These are phyloP conservation scores for Pristionchus maxplancki DNA, from an alignment of 2,888 invertebrate genomes.

Conservation along the genomic window DNA sequence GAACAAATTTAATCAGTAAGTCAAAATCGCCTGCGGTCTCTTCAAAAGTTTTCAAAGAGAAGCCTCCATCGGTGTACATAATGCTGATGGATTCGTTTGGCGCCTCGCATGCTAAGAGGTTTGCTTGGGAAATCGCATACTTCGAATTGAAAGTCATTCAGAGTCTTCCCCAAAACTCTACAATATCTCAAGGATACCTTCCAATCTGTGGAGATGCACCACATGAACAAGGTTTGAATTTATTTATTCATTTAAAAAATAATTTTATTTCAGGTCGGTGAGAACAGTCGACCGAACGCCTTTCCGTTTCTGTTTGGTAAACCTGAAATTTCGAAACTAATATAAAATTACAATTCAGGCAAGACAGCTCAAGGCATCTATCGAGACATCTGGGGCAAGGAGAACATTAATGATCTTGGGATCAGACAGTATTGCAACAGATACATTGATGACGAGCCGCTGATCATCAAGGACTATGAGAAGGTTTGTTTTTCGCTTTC, in stretches of 20 bases:
- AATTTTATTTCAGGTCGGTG: conserved; percentile 9
- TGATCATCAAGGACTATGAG: conserved; percentile 14
- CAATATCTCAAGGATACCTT: neutral
- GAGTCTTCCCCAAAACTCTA: conserved; percentile 21
- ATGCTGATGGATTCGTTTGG: conserved; percentile 35
- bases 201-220: neutral
- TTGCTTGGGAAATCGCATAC: neutral
- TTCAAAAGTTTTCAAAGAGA: neutral
- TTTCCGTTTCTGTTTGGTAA: conserved; percentile 40
- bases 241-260: neutral
- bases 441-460: neutral
- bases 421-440: neutral
- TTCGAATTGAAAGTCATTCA: neutral
- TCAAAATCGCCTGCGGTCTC: neutral
- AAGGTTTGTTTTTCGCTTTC: neutral
- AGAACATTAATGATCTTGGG: neutral
- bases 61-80: conserved; percentile 23
- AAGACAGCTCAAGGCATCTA: neutral
- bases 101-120: conserved; percentile 22
- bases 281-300: conserved; percentile 49
- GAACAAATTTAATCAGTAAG: neutral
- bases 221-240: conserved; percentile 20
- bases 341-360: neutral
- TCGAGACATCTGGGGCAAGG: neutral
- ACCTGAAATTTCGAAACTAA: neutral